Evolutionary conservation across 2,888 invertebrate genomes (phyloP), one percentile per base, ranked within the genome.

Genomic region (Coelinius sp.): DNA sequence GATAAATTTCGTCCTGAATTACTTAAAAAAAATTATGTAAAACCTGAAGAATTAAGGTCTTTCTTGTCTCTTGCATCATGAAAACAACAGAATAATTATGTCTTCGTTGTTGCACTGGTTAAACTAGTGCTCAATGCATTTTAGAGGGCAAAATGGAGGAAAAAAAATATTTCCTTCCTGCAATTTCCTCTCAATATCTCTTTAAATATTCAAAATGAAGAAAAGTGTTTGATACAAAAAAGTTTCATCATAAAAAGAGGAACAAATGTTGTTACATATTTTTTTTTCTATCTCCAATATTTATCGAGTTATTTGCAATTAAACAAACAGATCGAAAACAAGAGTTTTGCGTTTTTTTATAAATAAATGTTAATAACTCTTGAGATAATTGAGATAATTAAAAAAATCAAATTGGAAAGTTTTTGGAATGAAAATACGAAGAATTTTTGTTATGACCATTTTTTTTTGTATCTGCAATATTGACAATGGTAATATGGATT

Each of bases 81-180:
- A 2, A 24, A 10, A n/a, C n/a, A 44, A 14, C 17, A 10, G 14
- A 53, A 53, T 53, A 53, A 53, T 53, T 17, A 14, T 8, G 56
- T 59, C 31, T 59, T 59, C 31, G 14, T 59, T 59, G 35, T 59
- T 56, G 31, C 31, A 5, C 31, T 35, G 35, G 35, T 59, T 10
- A 59, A 35, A 14, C 59, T 7, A 14, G 31, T 59, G 31, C 25
- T 59, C 35, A 20, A 59, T 59, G 59, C 59, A 59, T 35, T 59
- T 17, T 31, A 14, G 20, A 59, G 59, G 20, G 31, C 14, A 20
- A 35, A 35, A 59, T 17, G 24, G n/a, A 25, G 25, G 25, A n/a
- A n/a, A 14, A n/a, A 22, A 24, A 52, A 8, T 10, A 53, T 53
- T 25, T n/a, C n/a, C 27, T 4, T 22, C 20, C 14, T 4, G n/a